Evolutionary conservation across 2,888 invertebrate genomes (phyloP), one percentile per base, ranked within the genome.

Genomic region (Tipula confusa): DNA sequence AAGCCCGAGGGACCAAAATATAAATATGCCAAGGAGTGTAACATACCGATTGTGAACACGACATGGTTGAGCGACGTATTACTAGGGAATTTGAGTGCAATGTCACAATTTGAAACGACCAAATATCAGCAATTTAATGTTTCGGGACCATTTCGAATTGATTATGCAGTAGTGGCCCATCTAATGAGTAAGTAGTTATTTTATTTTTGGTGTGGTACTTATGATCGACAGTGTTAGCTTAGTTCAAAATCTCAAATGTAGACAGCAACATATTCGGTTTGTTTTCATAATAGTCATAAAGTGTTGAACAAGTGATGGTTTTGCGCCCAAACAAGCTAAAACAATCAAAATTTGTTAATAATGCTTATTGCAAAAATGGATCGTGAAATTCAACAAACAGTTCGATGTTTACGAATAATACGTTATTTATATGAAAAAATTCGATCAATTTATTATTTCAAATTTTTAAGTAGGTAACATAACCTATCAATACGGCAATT

Each of bases 61-160:
- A 94, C 96, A 86, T 98, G 98, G 98, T 90, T 99, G 85, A 96
- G 96, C 38, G 98, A 98, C 88, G 92, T 98, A 83, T 92, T 98
- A 87, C 93, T 98, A 84, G 98, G 98, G 0, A 95, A 97, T 88
- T 93, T 95, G 88, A 93, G 93, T 85, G 95, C 95, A 0, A 90
- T 97, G 64, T 93, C 94, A 85, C 96, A 96, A 89, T 92, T 93
- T 85, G 96, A 96, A 85, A 93, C 93, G 87, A 93, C 94, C 1
- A 95, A 96, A 87, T 98, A 97, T 88, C 97, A 97, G 87, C 96
- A 97, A 87, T 97, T 95, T 88, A 94, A 93, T 86, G 88, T 94
- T 83, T 93, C 93, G 4, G 94, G 96, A 87, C 94, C 95, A 0
- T 96, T 97, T 88, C 92, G 95, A 85, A 94, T 97, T 88, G 97